phyloP scores from a whole-genome alignment of 2,797 vertebrate species.

The Botia kubotai region DNA sequence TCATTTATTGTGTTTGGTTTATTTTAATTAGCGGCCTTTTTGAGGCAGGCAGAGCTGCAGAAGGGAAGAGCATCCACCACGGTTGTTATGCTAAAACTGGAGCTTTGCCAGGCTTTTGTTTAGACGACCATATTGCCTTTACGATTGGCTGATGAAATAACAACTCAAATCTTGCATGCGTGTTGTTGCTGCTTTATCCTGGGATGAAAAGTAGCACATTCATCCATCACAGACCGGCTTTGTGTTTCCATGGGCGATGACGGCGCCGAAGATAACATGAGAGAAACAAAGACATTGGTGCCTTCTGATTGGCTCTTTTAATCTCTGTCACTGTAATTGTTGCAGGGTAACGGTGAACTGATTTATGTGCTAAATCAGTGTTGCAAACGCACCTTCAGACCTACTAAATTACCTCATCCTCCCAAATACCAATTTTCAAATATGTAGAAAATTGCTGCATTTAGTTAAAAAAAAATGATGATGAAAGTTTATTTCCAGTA shows the following conservation, averaged over 20 bases:
- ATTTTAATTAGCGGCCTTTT: conserved; percentile 64
- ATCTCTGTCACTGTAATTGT: conserved; percentile 61
- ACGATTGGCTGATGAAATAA: conserved; percentile 59
- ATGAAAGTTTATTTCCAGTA: not conserved
- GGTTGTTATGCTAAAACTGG: conserved; percentile 46
- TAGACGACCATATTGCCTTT: conserved; percentile 47
- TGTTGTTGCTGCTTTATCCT: conserved; percentile 36
- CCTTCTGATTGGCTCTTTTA: conserved; percentile 64
- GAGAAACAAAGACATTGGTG: conserved; percentile 62
- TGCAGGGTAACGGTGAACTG: conserved; percentile 55
- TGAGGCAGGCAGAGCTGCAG: conserved; percentile 16
- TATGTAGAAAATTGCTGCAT: not conserved
- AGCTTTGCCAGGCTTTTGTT: conserved; percentile 58
- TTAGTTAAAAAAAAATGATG: not conserved
- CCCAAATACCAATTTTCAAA: conserved; percentile 5
- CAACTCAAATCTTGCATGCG: conserved; percentile 46
- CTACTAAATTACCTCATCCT: conserved; percentile 20
- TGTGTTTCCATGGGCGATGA: conserved; percentile 59
- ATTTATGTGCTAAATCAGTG: conserved; percentile 66
- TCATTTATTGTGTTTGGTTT: conserved; percentile 63
- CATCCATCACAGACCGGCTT: conserved; percentile 61
- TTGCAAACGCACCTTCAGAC: conserved; percentile 43
- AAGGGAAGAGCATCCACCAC: conserved; percentile 23
- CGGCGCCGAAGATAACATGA: conserved; percentile 62
- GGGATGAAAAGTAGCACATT: conserved; percentile 48